Conservation (phyloP, 1,140 invertebrate species). For the Macrosteles quadrilineatus region DNA sequence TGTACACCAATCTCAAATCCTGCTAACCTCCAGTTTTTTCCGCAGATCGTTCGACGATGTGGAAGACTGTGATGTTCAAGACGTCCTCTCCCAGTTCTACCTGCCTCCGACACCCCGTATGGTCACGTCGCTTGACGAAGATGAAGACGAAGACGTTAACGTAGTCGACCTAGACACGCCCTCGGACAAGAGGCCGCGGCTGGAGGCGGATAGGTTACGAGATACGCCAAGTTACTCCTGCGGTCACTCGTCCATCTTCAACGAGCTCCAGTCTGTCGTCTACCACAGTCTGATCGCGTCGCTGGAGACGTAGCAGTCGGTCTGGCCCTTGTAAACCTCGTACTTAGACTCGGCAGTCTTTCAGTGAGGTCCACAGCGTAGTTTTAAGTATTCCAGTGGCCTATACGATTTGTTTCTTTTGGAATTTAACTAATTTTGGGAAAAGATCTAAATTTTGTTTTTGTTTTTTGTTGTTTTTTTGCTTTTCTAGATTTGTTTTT, state of each 20-base stretch:
- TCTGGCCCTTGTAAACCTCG: constrained; percentile 8
- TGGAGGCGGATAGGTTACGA: constrained; percentile 32
- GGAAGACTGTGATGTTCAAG: constrained; percentile 60
- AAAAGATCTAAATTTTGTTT: too few species aligned
- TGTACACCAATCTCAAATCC: too few species aligned
- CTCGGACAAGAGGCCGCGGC: constrained; percentile 33
- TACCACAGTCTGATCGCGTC: constrained; percentile 70
- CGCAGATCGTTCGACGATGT: constrained; percentile 54
- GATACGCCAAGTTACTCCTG: constrained; percentile 48
- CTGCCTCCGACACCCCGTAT: constrained; percentile 68
- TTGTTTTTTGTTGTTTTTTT: too few species aligned
- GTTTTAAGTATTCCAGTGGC: constrained; percentile 4
- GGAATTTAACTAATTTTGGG: too few species aligned
- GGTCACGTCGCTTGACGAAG: constrained; percentile 66
- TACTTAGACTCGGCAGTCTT: constrained; percentile 10
- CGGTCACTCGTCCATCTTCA: constrained; percentile 67
- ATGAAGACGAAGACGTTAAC: constrained; percentile 50
- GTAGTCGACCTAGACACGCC: constrained; percentile 41
- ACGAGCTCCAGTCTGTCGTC: constrained; percentile 66
- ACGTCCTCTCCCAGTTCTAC: constrained; percentile 68
- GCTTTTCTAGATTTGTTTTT: too few species aligned
- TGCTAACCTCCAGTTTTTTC: constrained; percentile 38
- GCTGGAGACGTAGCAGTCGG: constrained; percentile 60
- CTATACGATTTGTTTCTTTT: too few species aligned
- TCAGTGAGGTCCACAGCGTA: constrained; percentile 4